These are phyloP conservation scores for Neosalanx taihuensis DNA, from an alignment of 2,797 vertebrate genomes.

Conservation along the genomic window DNA sequence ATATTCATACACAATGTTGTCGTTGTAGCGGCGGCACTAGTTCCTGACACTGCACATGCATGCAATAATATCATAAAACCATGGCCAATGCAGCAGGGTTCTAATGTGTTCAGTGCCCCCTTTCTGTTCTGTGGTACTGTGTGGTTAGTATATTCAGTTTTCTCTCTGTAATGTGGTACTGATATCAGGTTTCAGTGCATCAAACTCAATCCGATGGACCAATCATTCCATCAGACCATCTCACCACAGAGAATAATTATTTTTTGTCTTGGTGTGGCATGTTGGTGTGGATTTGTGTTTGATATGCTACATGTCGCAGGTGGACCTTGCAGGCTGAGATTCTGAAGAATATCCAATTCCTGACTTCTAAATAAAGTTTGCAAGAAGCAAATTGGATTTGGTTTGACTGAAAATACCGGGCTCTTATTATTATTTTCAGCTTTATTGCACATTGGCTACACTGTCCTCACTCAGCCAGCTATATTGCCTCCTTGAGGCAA, in stretches of 20 bases:
- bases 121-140: conserved; percentile 2
- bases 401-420: conserved; percentile 47
- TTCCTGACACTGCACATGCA: conserved; percentile 49
- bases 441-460: conserved; percentile 56
- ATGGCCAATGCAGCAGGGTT: conserved; percentile 25
- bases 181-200: neutral
- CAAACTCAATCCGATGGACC: neutral
- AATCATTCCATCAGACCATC: too few species aligned
- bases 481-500: conserved; percentile 55
- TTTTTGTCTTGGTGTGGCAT: neutral
- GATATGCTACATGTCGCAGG: conserved; percentile 8
- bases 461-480: conserved; percentile 16
- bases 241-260: neutral
- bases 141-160: neutral
- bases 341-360: conserved; percentile 22
- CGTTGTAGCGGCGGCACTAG: neutral
- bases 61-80: conserved; percentile 44
- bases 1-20: too few species aligned
- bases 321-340: neutral
- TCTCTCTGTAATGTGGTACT: neutral
- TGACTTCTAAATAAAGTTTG: conserved; percentile 44
- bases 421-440: conserved; percentile 44
- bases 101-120: neutral
- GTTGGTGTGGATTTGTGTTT: neutral
- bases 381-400: conserved; percentile 53